A percentile compares a stretch with the other conserved stretches of the same genome.
These are phyloP conservation scores for Hypotaenidia philippensis DNA, from an alignment of 2,797 vertebrate species.

Conservation along the genomic window DNA sequence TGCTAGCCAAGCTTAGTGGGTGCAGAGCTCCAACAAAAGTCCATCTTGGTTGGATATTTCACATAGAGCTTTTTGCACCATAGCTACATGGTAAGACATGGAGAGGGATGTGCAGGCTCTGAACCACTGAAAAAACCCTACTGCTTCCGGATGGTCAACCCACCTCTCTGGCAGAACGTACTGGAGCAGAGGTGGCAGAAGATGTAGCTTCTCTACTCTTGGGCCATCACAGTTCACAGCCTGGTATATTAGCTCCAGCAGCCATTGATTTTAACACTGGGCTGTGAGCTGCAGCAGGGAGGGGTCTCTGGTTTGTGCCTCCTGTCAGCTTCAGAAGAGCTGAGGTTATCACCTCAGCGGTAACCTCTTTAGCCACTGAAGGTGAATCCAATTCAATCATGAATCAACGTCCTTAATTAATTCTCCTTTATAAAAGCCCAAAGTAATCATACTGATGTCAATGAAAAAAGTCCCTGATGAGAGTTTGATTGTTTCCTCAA, in stretches of 20 bases:
- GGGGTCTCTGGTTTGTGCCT: not conserved
- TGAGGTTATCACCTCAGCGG: constrained; percentile 12
- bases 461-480: not conserved
- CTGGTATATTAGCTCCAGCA: not conserved
- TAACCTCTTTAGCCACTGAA: constrained; percentile 42
- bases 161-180: not conserved
- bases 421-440: constrained; percentile 33
- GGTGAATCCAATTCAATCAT: constrained; percentile 27
- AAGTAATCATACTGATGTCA: constrained; percentile 15
- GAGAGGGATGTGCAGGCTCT: not conserved
- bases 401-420: constrained; percentile 37
- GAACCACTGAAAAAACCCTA: not conserved
- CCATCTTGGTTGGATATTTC: not conserved
- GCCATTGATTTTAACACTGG: constrained; percentile 29
- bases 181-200: not conserved
- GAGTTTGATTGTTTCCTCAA: constrained; percentile 39
- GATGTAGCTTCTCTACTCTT: not conserved
- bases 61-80: not conserved
- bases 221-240: not conserved
- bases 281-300: constrained; percentile 11
- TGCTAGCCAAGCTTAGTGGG: not conserved
- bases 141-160: not conserved
- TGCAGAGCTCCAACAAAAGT: not conserved
- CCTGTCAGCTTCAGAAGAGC: not conserved
- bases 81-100: not conserved